phyloP scores from a whole-genome alignment of 2,888 invertebrate genomes.

The Norana najaformis region DNA sequence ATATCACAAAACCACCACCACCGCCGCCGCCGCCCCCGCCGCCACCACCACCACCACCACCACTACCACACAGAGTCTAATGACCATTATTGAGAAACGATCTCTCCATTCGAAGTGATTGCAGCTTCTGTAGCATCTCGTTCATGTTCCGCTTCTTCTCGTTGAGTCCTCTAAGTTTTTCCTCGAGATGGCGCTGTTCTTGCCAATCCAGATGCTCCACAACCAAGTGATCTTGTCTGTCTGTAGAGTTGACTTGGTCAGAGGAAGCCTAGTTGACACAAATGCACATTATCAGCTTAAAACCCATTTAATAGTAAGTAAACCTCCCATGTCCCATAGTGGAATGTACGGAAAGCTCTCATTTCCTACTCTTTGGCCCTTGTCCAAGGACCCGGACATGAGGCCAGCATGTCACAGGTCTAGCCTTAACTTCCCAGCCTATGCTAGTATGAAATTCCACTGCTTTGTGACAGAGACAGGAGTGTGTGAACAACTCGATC shows the following conservation, averaged over 20 bases:
- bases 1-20: not conserved
- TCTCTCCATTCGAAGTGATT: not conserved
- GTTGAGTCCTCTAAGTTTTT: not conserved
- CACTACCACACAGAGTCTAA: not conserved
- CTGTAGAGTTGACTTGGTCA: slow-evolving; percentile 13
- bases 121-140: not conserved
- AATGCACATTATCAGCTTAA: not conserved
- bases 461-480: too few relatives aligned
- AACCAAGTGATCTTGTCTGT: not conserved
- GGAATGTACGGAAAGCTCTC: too few relatives aligned
- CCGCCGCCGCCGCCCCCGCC: not conserved
- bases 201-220: not conserved
- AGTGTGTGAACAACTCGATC: too few relatives aligned
- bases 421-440: too few relatives aligned
- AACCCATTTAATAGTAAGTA: not conserved
- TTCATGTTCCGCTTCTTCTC: not conserved
- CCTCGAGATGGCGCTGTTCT: not conserved
- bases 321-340: too few relatives aligned
- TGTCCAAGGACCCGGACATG: too few relatives aligned
- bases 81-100: slow-evolving; percentile 13
- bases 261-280: not conserved
- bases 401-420: too few relatives aligned
- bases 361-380: too few relatives aligned
- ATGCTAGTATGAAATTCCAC: too few relatives aligned
- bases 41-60: not conserved